Percentiles rank a stretch among this genome's conserved stretches.
Evolutionary conservation across 1,140 invertebrate species (phyloP).

Genomic region (Notospermus geniculatus): DNA sequence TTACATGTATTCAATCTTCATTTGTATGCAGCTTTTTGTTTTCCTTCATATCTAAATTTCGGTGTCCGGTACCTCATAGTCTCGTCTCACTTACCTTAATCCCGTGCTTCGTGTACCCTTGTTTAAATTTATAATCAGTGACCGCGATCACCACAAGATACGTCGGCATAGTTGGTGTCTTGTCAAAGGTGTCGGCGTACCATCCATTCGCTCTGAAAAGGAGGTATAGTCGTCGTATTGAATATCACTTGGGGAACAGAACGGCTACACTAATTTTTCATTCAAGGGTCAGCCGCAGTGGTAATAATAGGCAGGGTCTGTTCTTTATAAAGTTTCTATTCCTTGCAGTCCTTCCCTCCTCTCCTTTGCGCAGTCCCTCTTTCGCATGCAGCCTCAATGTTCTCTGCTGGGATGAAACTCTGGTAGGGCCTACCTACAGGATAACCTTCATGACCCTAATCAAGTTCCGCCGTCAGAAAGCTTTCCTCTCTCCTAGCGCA

Average conservation of each 20-base stretch:
- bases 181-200: neutral
- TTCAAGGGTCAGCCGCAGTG: neutral
- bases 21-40: too few species aligned
- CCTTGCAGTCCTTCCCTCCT: neutral
- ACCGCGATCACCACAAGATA: conserved; percentile 2
- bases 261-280: neutral
- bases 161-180: conserved; percentile 1
- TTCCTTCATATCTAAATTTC: too few species aligned
- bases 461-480: neutral
- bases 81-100: too few species aligned
- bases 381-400: neutral
- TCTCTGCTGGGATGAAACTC: neutral
- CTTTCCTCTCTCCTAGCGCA: neutral
- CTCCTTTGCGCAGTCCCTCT: neutral
- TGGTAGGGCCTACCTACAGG: too few species aligned
- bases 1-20: too few species aligned
- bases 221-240: too few species aligned
- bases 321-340: neutral
- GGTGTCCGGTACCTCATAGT: too few species aligned
- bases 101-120: too few species aligned
- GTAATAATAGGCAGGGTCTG: neutral
- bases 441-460: neutral
- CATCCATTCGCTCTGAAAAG: neutral
- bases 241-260: neutral
- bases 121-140: too few species aligned